Evolutionary conservation across 2,797 vertebrate species (phyloP), one percentile per base, ranked within the genome.

Genomic region (Platyrinchus mystaceus): DNA sequence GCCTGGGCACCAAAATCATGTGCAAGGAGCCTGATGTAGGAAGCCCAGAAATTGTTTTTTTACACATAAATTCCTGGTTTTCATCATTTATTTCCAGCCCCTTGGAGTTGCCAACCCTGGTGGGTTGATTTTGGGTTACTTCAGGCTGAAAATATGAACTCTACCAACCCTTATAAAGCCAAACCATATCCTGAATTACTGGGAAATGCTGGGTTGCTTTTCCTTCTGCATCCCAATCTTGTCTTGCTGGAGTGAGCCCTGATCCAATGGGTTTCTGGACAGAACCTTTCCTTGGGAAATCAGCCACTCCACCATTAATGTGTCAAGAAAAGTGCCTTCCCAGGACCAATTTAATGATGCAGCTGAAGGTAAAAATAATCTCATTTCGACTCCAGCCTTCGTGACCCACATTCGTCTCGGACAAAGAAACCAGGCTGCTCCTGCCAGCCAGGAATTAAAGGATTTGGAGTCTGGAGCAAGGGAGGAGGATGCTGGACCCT

Each of bases 361-460:
- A 89, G 64, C 34, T 2, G 90, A 39, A n/a, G 37, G 60, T 44
- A 4, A 66, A 94, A 90, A 73, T 78, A 55, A 84, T 78, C 79
- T 23, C 8, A 30, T 89, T 90, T 36, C 46, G 26, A 30, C 36
- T 5, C 2, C 64, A 55, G 80, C 53, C 41, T 50, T 3, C 6
- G 0, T 90, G 95, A 81, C 95, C 94, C 90, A 90, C 91, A 91
- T 95, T 75, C 12, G 0, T 30, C 39, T 56, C 4, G 30, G 66
- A 2, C 28, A 32, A 36, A 32, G 91, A 34, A 84, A 75, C 28
- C 46, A 49, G 85, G 93, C 87, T 87, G 89, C 79, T 87, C 14
- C 32, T 77, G 59, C 4, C 53, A 52, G 28, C 27, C 39, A 0
- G 69, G 76, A 46, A 13, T 21, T 8, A 0, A 18, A 60, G 52